Evolutionary conservation across 2,888 invertebrate species (phyloP).

Genomic region (Aphodius granarius): DNA sequence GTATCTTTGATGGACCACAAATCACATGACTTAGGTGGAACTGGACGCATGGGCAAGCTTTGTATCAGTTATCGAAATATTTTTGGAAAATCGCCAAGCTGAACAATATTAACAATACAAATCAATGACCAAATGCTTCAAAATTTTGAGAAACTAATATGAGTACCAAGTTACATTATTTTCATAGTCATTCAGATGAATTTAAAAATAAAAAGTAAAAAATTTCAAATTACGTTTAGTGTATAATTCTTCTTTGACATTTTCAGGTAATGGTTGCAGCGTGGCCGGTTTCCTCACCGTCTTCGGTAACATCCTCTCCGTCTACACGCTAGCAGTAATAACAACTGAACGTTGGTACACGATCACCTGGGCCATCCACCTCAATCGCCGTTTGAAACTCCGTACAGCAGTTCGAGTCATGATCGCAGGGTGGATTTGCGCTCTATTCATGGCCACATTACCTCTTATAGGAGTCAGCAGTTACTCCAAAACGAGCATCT

Average conservation of each 20-base stretch:
- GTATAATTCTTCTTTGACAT: neutral
- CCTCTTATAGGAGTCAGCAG: conserved; percentile 66
- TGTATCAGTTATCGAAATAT: too few relatives aligned
- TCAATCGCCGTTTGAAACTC: conserved; percentile 62
- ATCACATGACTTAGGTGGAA: too few relatives aligned
- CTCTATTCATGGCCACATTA: conserved; percentile 60
- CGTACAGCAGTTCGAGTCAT: conserved; percentile 61
- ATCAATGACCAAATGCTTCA: too few relatives aligned
- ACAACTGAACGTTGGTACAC: conserved; percentile 64
- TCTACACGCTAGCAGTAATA: conserved; percentile 67
- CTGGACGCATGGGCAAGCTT: too few relatives aligned
- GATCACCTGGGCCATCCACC: conserved; percentile 63
- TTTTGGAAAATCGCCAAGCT: too few relatives aligned
- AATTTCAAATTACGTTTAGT: too few relatives aligned
- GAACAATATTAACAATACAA: too few relatives aligned
- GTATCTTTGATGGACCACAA: too few relatives aligned
- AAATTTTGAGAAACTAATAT: too few relatives aligned
- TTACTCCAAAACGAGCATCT: conserved; percentile 69
- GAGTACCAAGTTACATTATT: too few relatives aligned
- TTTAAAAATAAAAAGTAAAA: too few relatives aligned
- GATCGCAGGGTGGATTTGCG: conserved; percentile 62
- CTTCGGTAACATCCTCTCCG: conserved; percentile 66
- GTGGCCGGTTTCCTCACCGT: conserved; percentile 68
- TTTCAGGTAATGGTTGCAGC: conserved; percentile 60
- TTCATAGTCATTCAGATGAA: too few relatives aligned